Conservation (phyloP, 2,888 invertebrate genomes). For the Tortrix viridana region DNA sequence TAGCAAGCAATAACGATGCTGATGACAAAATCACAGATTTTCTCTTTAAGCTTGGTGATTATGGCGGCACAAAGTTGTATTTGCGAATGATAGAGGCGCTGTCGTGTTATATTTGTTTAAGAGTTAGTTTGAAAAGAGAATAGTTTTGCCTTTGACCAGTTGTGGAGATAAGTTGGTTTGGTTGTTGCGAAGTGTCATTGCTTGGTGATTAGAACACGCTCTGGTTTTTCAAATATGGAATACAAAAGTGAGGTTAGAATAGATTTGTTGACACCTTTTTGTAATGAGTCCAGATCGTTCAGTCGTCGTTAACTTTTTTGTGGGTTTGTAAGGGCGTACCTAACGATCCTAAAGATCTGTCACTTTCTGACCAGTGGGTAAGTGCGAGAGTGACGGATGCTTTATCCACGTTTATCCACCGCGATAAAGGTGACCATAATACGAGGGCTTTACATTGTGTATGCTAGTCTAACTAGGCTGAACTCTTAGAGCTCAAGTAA, state of each 20-base stretch:
- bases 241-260: background rate
- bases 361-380: too few relatives aligned
- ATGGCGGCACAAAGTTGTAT: slow-evolving; percentile 3
- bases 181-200: slow-evolving; percentile 17
- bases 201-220: slow-evolving; percentile 8
- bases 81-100: slow-evolving; percentile 9
- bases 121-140: background rate
- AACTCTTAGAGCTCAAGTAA: too few relatives aligned
- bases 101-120: background rate
- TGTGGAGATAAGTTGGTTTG: slow-evolving; percentile 8
- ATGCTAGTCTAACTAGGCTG: too few relatives aligned
- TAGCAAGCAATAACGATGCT: slow-evolving; percentile 7
- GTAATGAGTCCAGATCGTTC: too few relatives aligned
- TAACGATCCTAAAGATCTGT: too few relatives aligned
- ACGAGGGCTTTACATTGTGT: too few relatives aligned
- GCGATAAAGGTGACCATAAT: too few relatives aligned
- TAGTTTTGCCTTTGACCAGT: slow-evolving; percentile 3
- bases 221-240: slow-evolving; percentile 1
- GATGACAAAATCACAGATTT: slow-evolving; percentile 33
- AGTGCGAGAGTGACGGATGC: too few relatives aligned
- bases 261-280: too few relatives aligned
- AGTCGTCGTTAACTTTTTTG: too few relatives aligned
- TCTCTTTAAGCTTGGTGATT: slow-evolving; percentile 27
- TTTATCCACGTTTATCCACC: too few relatives aligned
- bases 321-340: too few relatives aligned